Base-by-base conservation (phyloP, 2,888 invertebrate genomes). In the Stegana nigrithorax region DNA sequence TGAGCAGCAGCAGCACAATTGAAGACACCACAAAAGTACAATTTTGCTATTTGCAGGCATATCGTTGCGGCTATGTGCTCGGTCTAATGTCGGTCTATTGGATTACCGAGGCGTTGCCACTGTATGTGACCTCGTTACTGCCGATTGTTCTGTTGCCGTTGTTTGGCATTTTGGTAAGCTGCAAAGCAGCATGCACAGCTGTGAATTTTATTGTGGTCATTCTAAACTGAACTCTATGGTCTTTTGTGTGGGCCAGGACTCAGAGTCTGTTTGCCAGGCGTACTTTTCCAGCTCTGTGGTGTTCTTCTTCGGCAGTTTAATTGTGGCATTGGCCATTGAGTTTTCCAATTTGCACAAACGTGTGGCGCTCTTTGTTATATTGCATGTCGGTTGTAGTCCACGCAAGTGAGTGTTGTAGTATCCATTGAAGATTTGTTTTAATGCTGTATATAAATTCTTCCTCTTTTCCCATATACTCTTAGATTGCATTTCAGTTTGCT, bases 321-420 rank as follows among this genome's bases (percentile, higher is more conserved):
- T 95, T 81, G 92, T 96, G 59, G 95, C 95, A 0, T 91, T 94
- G 2, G 93, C 93, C 0, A 93, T 96, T 2, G 95, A 96, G 84
- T 91, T 92, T 82, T 94, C 94, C 72, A 93, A 93, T 81, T 86
- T 96, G 39, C 96, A 96, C 73, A 91, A 92, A 83, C 87, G 96
- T 67, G 90, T 95, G 1, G 95, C 95, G 0, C 84, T 95, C 32
- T 89, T 92, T 84, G 92, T 93, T 1, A 91, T 95, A 53, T 89
- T 91, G 69, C 87, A 91, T 2, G 89, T 91, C 39, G 92, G 91
- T 4, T 91, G 91, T 78, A 90, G 90, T 55, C 91, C 90, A 78
- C 87, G 90, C 81, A 87, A 88, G 90, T 89, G 69, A 72, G 71
- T 67, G 2, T 58, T 7, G 21, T 29, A 1, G n/a, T 44, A 26